A percentile compares a stretch with the other conserved stretches of the same genome.
phyloP scores from a whole-genome alignment of 2,888 invertebrate genomes.

The Drosophila percnosoma region DNA sequence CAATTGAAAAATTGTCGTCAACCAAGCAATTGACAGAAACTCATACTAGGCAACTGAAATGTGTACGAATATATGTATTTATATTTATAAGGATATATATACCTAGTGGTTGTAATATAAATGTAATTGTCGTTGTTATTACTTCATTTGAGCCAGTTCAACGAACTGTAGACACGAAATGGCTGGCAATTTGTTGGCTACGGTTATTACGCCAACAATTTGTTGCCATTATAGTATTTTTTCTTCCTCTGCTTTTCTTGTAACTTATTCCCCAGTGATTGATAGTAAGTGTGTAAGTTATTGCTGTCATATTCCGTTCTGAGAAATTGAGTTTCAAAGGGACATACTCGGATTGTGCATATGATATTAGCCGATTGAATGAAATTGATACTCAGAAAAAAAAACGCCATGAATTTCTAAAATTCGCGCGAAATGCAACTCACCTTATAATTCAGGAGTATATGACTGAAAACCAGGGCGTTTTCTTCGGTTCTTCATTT shows the following conservation, averaged over 20 bases:
- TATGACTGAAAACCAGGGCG: neutral
- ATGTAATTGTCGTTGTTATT: conserved; percentile 17
- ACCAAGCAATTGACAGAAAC: conserved; percentile 13
- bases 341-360: neutral
- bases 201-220: conserved; percentile 56
- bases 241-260: conserved; percentile 4
- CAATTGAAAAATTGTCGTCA: conserved; percentile 15
- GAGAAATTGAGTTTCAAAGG: neutral
- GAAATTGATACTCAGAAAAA: neutral
- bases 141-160: conserved; percentile 54
- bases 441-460: neutral
- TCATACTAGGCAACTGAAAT: neutral
- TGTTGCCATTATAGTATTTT: conserved; percentile 42
- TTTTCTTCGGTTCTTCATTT: neutral
- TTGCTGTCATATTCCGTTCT: conserved; percentile 14
- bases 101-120: conserved; percentile 16
- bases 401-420: neutral
- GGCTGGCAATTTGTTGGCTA: conserved; percentile 32
- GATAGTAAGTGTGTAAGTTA: conserved; percentile 45
- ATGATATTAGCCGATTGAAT: neutral
- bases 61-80: neutral
- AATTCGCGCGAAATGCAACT: neutral
- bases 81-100: conserved; percentile 23
- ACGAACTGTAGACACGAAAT: conserved; percentile 62
- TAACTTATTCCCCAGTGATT: conserved; percentile 52